A percentile compares a stretch with the other conserved stretches of the same genome.
Evolutionary conservation across 1,140 invertebrate species (phyloP).

Genomic region (Aethina tumida): DNA sequence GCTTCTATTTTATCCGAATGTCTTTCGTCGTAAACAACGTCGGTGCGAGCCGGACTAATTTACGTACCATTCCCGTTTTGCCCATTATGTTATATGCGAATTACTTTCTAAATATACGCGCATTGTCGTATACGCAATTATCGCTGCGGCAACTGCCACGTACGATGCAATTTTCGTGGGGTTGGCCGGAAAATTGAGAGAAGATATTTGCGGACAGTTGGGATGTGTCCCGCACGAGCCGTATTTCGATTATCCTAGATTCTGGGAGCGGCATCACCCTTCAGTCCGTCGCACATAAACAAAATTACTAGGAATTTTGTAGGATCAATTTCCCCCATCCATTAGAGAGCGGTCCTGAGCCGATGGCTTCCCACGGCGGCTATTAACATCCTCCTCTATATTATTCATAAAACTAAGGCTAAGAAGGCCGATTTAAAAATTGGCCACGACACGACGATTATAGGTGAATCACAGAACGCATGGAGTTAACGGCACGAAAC

Average conservation of each 20-base stretch:
- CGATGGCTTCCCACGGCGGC: slow-evolving; percentile 27
- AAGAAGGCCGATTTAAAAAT: too few relatives aligned
- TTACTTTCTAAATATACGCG: too few relatives aligned
- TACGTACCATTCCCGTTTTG: too few relatives aligned
- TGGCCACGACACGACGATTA: slow-evolving; percentile 29
- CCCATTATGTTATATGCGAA: too few relatives aligned
- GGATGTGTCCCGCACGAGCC: slow-evolving; percentile 23
- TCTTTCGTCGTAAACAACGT: too few relatives aligned
- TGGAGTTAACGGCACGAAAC: slow-evolving; percentile 13
- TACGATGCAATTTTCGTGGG: too few relatives aligned
- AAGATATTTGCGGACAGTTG: too few relatives aligned
- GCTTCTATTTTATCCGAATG: too few relatives aligned
- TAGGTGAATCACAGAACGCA: slow-evolving; percentile 22
- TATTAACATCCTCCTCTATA: slow-evolving; percentile 30
- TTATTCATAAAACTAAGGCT: slow-evolving; percentile 29
- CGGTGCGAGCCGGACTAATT: too few relatives aligned
- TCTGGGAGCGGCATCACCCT: slow-evolving; percentile 14
- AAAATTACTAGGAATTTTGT: slow-evolving; percentile 35
- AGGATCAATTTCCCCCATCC: slow-evolving; percentile 34
- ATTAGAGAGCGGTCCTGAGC: slow-evolving; percentile 24
- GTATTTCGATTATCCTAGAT: slow-evolving; percentile 25
- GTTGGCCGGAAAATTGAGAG: too few relatives aligned
- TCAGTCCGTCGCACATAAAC: slow-evolving; percentile 31
- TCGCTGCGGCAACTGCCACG: too few relatives aligned
- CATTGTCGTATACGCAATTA: too few relatives aligned